Evolutionary conservation across 2,888 invertebrate genomes (phyloP).

Genomic region (Volucella zonaria): DNA sequence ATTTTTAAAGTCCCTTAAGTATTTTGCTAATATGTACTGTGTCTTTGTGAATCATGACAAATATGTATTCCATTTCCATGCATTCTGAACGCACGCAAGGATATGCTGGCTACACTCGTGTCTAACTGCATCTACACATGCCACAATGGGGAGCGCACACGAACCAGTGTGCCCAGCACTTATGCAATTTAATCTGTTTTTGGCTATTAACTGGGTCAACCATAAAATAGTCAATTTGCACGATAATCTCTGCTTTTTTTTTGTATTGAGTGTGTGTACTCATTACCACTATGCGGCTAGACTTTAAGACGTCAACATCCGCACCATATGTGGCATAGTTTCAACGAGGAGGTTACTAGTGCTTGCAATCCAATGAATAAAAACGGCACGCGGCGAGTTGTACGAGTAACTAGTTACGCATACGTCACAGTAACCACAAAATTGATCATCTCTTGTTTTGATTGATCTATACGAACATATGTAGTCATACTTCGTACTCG

Average conservation of each 20-base stretch:
- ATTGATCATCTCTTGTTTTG: neutral
- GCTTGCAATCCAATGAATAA: neutral
- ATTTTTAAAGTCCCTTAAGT: too few species aligned
- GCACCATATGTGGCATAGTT: conserved; percentile 18
- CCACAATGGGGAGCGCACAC: conserved; percentile 25
- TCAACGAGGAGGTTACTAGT: neutral
- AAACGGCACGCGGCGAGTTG: neutral
- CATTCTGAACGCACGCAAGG: conserved; percentile 6
- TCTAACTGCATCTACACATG: conserved; percentile 14
- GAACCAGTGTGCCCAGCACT: conserved; percentile 11
- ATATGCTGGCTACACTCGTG: neutral
- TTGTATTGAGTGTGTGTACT: conserved; percentile 37
- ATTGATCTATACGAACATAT: neutral
- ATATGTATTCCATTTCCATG: neutral
- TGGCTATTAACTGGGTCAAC: conserved; percentile 56
- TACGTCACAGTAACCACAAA: conserved; percentile 28
- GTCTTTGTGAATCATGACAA: neutral
- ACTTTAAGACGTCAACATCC: conserved; percentile 13
- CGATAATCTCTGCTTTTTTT: conserved; percentile 25
- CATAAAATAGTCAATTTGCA: conserved; percentile 59
- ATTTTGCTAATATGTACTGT: too few species aligned
- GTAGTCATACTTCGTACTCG: neutral
- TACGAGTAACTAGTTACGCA: conserved; percentile 13
- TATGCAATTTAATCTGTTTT: conserved; percentile 55
- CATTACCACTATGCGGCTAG: conserved; percentile 1